These are phyloP conservation scores for Todiramphus saurophagus DNA, from an alignment of 2,113 vertebrate species.

Conservation along the genomic window DNA sequence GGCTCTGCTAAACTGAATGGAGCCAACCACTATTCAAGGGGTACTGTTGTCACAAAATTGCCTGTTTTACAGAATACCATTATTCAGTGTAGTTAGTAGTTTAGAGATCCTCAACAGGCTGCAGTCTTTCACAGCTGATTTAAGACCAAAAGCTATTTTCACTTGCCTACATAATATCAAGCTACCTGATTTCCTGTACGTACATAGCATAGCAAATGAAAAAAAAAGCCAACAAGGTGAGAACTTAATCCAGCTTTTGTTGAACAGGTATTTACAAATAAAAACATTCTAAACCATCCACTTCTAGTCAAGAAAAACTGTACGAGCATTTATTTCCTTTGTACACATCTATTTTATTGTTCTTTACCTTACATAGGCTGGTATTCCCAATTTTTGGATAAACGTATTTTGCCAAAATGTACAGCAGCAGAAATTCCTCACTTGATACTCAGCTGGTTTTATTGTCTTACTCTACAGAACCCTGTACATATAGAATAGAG, in stretches of 20 bases:
- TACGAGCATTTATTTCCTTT: neutral
- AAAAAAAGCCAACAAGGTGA: neutral
- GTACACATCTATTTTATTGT: neutral
- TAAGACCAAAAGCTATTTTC: neutral
- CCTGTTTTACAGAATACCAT: neutral
- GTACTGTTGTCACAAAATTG: neutral
- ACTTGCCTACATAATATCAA: neutral
- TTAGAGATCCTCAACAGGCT: neutral
- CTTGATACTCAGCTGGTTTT: neutral
- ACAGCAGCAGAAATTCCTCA: neutral
- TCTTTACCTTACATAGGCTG: neutral
- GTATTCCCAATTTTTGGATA: neutral
- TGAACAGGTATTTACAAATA: neutral
- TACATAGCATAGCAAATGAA: neutral
- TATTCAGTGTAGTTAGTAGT: neutral
- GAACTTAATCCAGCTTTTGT: neutral
- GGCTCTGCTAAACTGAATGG: neutral
- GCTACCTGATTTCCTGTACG: neutral
- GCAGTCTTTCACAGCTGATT: neutral
- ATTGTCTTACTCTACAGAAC: neutral
- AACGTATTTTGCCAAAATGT: neutral
- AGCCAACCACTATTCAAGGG: neutral
- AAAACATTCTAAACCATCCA: neutral
- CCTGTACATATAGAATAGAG: neutral
- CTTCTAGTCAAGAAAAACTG: neutral